These are phyloP conservation scores for Agrenia bidenticulata DNA, from an alignment of 2,888 invertebrate species.

Conservation along the genomic window DNA sequence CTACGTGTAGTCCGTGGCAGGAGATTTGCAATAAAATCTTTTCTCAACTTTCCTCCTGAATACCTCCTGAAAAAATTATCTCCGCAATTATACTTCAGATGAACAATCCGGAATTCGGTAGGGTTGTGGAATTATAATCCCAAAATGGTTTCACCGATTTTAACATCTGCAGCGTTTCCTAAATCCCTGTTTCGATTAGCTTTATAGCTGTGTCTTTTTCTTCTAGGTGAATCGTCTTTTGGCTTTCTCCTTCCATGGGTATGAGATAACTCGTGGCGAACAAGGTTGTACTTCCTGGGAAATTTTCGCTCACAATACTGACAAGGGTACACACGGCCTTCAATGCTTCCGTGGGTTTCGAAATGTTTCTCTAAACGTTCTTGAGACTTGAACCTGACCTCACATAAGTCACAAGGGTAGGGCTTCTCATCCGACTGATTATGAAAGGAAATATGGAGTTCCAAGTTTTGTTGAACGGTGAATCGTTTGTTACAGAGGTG, in stretches of 20 bases:
- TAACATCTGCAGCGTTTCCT: no score
- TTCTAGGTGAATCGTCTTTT: slow-evolving; percentile 3
- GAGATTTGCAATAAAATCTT: no score
- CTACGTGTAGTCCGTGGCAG: no score
- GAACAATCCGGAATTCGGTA: no score
- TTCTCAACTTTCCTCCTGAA: no score
- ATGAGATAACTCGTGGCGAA: slow-evolving; percentile 10
- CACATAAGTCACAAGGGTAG: slow-evolving; percentile 5
- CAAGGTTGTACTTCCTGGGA: slow-evolving; percentile 11
- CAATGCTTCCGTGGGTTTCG: slow-evolving; percentile 1
- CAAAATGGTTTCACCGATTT: no score
- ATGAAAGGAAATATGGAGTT: slow-evolving; percentile 5
- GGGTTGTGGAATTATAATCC: no score
- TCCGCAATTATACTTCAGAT: no score
- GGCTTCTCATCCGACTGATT: slow-evolving; percentile 12
- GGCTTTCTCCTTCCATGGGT: slow-evolving; percentile 13
- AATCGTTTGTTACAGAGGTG: slow-evolving; percentile 7
- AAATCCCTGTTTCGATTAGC: no score
- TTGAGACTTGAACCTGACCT: slow-evolving; percentile 6
- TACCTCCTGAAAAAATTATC: no score
- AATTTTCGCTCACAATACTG: neutral
- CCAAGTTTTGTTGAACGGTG: slow-evolving; percentile 12
- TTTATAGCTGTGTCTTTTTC: no score
- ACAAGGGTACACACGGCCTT: neutral
- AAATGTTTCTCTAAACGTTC: neutral